These are phyloP conservation scores for Oligia strigilis DNA, from an alignment of 2,888 invertebrate species.

Conservation along the genomic window DNA sequence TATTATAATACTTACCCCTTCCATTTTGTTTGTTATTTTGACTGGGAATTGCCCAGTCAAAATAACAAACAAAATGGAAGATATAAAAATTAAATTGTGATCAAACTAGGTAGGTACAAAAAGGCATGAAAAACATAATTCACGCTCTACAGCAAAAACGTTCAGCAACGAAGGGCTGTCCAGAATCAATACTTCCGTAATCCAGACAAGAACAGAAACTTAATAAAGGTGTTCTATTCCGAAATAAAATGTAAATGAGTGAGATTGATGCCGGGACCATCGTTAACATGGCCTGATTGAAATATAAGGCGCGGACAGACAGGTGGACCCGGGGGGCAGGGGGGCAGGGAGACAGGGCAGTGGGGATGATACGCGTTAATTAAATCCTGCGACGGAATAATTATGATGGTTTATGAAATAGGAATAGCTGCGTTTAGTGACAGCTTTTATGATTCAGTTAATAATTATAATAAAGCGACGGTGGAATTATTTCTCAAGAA, in stretches of 20 bases:
- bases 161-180: neutral
- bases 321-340: slow-evolving; percentile 36
- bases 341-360: neutral
- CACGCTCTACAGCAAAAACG: neutral
- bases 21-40: neutral
- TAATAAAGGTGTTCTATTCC: slow-evolving; percentile 55
- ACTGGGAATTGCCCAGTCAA: neutral
- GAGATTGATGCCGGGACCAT: slow-evolving; percentile 57
- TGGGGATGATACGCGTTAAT: slow-evolving; percentile 54
- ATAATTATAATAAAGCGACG: slow-evolving; percentile 11
- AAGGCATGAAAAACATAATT: neutral
- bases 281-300: slow-evolving; percentile 60
- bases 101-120: neutral
- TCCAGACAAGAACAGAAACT: slow-evolving; percentile 32
- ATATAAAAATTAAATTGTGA: neutral
- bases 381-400: slow-evolving; percentile 56
- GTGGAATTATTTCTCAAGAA: neutral
- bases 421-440: slow-evolving; percentile 29
- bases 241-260: slow-evolving; percentile 65
- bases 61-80: too few species aligned
- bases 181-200: slow-evolving; percentile 16
- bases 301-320: slow-evolving; percentile 54
- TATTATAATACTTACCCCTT: too few species aligned
- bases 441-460: slow-evolving; percentile 45
- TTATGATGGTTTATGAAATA: slow-evolving; percentile 54